phyloP scores from a whole-genome alignment of 2,113 vertebrate species.

The Otis tarda region DNA sequence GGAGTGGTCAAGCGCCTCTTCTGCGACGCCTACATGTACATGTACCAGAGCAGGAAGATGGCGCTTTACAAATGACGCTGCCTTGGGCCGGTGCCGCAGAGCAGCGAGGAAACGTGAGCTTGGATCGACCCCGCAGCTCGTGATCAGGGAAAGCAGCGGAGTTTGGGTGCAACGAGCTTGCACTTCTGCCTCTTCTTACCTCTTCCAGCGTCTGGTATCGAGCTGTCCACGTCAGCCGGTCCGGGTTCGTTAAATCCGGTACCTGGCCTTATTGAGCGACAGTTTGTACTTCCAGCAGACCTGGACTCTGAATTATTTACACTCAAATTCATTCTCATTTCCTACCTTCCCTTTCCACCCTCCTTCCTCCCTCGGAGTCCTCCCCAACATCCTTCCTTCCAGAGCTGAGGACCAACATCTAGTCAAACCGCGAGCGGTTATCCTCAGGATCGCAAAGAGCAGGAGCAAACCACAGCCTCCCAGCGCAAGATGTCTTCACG shows the following conservation, averaged over 20 bases:
- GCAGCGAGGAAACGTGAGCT: not conserved
- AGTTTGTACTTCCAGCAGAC: not conserved
- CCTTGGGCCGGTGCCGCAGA: not conserved
- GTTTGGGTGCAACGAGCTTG: not conserved
- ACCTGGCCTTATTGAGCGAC: not conserved
- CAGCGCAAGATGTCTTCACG: no score
- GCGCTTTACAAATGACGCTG: conserved; percentile 79
- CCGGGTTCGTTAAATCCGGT: not conserved
- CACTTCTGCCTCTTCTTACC: not conserved
- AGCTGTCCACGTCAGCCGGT: not conserved
- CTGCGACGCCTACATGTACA: conserved; percentile 91
- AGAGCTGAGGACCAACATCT: not conserved
- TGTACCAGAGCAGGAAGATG: conserved; percentile 87
- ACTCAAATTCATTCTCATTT: not conserved
- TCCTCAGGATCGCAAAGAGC: not conserved
- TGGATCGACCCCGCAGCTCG: not conserved
- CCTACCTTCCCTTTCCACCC: not conserved
- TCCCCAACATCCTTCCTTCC: not conserved
- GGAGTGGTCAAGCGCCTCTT: conserved; percentile 90
- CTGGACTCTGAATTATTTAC: not conserved
- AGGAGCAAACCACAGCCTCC: not conserved
- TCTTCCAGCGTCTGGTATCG: not conserved
- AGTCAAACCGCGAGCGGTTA: not conserved
- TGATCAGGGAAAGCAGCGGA: rapidly evolving
- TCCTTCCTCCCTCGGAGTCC: not conserved